phyloP scores from a whole-genome alignment of 2,797 vertebrate genomes.

The Chromobotia macracanthus region DNA sequence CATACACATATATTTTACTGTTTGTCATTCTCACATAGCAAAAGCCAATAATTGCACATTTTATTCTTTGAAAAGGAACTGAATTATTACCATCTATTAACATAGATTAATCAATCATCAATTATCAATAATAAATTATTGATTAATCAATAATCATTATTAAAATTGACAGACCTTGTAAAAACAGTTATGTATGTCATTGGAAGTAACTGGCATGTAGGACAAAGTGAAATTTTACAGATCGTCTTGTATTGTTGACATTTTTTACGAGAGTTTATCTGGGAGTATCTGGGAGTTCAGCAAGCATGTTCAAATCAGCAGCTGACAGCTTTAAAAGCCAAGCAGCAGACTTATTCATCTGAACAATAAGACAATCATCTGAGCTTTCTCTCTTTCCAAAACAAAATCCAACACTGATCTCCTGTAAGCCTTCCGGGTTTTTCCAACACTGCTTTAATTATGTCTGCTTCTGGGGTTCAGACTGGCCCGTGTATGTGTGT shows the following conservation, averaged over 20 bases:
- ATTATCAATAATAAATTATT: no score
- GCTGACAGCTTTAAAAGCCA: slow-evolving; percentile 39
- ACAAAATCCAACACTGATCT: slow-evolving; percentile 53
- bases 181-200: no score
- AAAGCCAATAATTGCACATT: no score
- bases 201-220: background rate
- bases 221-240: slow-evolving; percentile 3
- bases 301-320: slow-evolving; percentile 36
- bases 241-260: slow-evolving; percentile 1
- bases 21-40: no score
- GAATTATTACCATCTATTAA: no score
- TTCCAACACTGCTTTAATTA: slow-evolving; percentile 59
- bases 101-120: no score
- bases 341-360: slow-evolving; percentile 38
- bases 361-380: slow-evolving; percentile 46
- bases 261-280: background rate
- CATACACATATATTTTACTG: no score
- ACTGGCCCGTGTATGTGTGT: slow-evolving; percentile 34
- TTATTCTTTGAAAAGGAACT: no score
- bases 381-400: slow-evolving; percentile 41
- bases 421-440: slow-evolving; percentile 52
- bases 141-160: background rate
- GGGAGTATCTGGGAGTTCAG: slow-evolving; percentile 24
- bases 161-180: background rate
- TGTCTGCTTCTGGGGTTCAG: slow-evolving; percentile 51